Evolutionary conservation across 2,113 vertebrate genomes (phyloP).

Genomic region (Gambusia holbrooki): DNA sequence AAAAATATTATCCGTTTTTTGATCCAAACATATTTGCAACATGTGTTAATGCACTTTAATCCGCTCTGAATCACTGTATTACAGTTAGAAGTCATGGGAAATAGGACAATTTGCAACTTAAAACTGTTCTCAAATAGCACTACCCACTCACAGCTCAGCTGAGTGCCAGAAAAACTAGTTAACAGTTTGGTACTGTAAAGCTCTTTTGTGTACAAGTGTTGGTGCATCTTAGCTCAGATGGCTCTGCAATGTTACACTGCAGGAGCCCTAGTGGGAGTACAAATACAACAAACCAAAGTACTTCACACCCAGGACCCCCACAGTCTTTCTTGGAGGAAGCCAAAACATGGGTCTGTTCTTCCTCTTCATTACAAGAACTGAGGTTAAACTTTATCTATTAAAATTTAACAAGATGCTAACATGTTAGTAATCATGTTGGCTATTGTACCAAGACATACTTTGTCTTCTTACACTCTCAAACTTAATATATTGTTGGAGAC

Average conservation of each 20-base stretch:
- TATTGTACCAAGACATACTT: not conserved
- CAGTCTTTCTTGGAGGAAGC: conserved; percentile 44
- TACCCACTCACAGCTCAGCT: conserved; percentile 64
- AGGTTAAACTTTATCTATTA: conserved; percentile 13
- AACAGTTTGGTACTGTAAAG: conserved; percentile 66
- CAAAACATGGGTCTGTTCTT: conserved; percentile 32
- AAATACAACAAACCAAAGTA: conserved; percentile 54
- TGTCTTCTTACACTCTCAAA: not conserved
- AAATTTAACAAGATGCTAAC: not conserved
- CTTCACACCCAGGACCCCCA: conserved; percentile 64
- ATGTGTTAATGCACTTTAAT: conserved; percentile 14
- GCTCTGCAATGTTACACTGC: conserved; percentile 50
- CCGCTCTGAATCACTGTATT: conserved; percentile 30
- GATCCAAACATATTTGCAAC: not conserved
- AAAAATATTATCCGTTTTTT: not conserved
- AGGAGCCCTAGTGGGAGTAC: conserved; percentile 64
- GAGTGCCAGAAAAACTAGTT: conserved; percentile 61
- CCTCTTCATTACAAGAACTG: conserved; percentile 14
- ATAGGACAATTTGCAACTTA: conserved; percentile 54
- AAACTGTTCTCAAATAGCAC: conserved; percentile 57
- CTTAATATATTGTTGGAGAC: not conserved
- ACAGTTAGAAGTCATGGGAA: conserved; percentile 47
- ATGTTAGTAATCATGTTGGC: not conserved
- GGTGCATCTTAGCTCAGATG: conserved; percentile 72
- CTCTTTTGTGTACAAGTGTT: conserved; percentile 57